Conservation (phyloP, 2,888 invertebrate species). For the Pseudococcus longispinus region DNA sequence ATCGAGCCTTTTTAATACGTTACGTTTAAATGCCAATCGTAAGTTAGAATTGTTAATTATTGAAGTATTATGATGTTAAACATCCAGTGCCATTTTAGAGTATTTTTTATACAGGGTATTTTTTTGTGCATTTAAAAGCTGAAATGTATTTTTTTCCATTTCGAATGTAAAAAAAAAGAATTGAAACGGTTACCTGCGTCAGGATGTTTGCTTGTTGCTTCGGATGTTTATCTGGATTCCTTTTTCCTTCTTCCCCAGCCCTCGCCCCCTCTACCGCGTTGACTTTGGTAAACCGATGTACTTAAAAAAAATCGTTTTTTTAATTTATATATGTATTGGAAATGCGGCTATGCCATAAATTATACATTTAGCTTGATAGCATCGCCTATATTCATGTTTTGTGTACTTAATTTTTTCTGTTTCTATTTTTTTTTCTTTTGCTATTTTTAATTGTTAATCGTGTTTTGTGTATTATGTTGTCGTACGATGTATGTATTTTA, state of each 20-base stretch:
- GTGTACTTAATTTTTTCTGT: slow-evolving; percentile 43
- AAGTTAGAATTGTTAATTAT: not conserved
- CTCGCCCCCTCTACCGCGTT: not conserved
- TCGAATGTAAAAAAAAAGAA: not conserved
- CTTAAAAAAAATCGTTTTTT: not conserved
- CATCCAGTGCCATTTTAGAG: slow-evolving; percentile 30
- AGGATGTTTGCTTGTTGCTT: not conserved
- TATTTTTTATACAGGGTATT: slow-evolving; percentile 36
- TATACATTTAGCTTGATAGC: slow-evolving; percentile 19
- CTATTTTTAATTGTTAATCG: slow-evolving; percentile 14
- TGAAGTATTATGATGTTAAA: slow-evolving; percentile 26
- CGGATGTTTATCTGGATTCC: not conserved
- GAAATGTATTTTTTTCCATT: not conserved
- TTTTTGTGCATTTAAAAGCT: slow-evolving; percentile 1
- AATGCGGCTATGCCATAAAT: not conserved
- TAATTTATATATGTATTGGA: not conserved
- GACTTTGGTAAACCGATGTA: not conserved
- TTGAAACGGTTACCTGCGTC: not conserved
- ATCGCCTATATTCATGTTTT: slow-evolving; percentile 4
- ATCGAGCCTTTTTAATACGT: not conserved
- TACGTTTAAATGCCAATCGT: not conserved
- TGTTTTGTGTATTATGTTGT: slow-evolving; percentile 26
- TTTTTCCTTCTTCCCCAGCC: not conserved
- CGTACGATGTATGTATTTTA: not conserved
- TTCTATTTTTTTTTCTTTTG: not conserved